Evolutionary conservation across 2,888 invertebrate species (phyloP), one percentile per base, ranked within the genome.

Genomic region (Tortricodes alternella): DNA sequence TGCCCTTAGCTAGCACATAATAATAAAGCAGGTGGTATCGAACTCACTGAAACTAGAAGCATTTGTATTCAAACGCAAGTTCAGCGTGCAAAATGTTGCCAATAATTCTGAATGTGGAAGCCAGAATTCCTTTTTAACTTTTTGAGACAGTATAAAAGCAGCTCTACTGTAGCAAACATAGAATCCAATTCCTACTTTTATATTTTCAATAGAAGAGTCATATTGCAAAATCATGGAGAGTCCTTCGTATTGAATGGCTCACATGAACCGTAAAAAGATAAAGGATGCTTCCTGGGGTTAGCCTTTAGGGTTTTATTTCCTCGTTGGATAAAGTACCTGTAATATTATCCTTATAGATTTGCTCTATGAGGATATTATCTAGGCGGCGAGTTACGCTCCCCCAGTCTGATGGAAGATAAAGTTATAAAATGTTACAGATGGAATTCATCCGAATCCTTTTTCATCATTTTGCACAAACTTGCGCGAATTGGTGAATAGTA

Each of bases 241-340:
- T 69, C 65, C 64, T 65, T 69, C 62, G 62, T 70, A 70, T 70
- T 71, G 68, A 71, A 70, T 65, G 66, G 62, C 64, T 62, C 66
- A 66, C 66, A 67, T 71, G 66, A 62, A 64, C 64, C 70, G 72
- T 72, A 68, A 71, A 69, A 68, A 71, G 71, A 73, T 73, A 74
- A 70, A 73, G 62, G 62, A 73, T 70, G 65, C 65, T 62, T 61
- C 63, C 53, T 53, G 32, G 44, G 61, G 58, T 62, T 65, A 64
- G 49, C 61, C 59, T 64, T 48, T 62, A 59, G 55, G 59, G 55
- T 59, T 66, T 62, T 66, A 63, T 68, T 61, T 65, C 43, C 60
- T 44, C 56, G 51, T 61, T 59, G 44, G 44, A 48, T 60, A 57
- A 62, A 58, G 58, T 49, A 58, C 58, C 56, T 53, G 58, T 53